Evolutionary conservation across 92 coral and sea anemone genomes (phyloP), one percentile per base, ranked within the genome.

Genomic region (Isaurus tuberculatus): DNA sequence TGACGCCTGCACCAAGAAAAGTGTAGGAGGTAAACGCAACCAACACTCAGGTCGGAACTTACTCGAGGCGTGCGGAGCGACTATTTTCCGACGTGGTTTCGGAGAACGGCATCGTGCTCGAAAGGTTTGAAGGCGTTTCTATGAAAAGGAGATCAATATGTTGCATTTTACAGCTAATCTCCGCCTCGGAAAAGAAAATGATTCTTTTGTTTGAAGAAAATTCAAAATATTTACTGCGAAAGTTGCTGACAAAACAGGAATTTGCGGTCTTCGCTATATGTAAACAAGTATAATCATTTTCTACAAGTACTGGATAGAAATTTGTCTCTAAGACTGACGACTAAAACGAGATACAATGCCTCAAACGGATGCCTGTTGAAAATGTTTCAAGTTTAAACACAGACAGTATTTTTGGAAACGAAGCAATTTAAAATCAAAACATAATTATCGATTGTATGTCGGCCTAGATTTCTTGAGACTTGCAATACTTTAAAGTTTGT

Each of bases 191-290:
- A 75, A n/a, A 31, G 67, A 63, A 75, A 71, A 30, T 14, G 13
- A 17, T 11, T 58, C 82, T 77, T 57, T 77, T 77, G 82, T 77
- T 34, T 77, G 31, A 77, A 61, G 82, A 77, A 77, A 77, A 77
- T 77, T 77, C 51, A 17, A 77, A 77, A 58, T 77, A 77, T 77
- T 60, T 77, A 57, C 82, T 77, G 48, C 78, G 22, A 20, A 57
- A 36, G 23, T 57, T 23, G 22, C 82, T 16, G 15, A 77, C 69
- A 77, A 58, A 77, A 57, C 69, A 25, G 82, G 70, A 77, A 57
- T 57, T 58, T 77, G 82, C 82, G 82, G 82, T 77, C 70, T 20
- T 28, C 23, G 2, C 29, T 14, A 34, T 11, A 55, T 55, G 69
- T 77, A 77, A 58, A 77, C 82, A 77, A 69, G 23, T 33, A 77